Percentiles rank a stretch among this genome's conserved stretches.
These are phyloP conservation scores for Bovichtus variegatus DNA, from an alignment of 2,797 vertebrate genomes.

Conservation along the genomic window DNA sequence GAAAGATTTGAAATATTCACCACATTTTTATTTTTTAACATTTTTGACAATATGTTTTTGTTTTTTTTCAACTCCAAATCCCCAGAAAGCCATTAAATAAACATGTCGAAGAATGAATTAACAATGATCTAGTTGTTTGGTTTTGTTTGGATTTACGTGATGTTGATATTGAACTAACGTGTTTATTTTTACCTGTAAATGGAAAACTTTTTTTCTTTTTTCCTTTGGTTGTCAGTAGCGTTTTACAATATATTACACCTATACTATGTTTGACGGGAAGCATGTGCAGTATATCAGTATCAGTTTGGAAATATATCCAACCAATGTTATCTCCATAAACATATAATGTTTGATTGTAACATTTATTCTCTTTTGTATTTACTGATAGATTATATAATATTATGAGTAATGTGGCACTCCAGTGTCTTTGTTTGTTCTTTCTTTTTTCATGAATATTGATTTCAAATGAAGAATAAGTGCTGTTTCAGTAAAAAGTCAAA, in stretches of 20 bases:
- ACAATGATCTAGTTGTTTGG: not conserved
- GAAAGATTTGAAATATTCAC: no score
- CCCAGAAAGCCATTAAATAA: not conserved
- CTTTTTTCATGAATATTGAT: constrained; percentile 6
- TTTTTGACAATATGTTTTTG: not conserved
- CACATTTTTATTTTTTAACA: not conserved
- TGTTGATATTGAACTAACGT: not conserved
- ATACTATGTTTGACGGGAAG: not conserved
- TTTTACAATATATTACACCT: no score
- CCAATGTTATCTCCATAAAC: constrained; percentile 14
- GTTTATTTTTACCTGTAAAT: not conserved
- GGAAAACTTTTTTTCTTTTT: not conserved
- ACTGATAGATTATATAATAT: constrained; percentile 15
- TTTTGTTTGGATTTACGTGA: not conserved
- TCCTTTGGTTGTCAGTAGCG: no score
- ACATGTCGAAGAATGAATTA: not conserved
- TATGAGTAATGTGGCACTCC: not conserved
- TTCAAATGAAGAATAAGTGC: constrained; percentile 4
- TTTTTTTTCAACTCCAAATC: not conserved
- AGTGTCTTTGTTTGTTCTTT: constrained; percentile 1
- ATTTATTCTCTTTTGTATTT: constrained; percentile 28
- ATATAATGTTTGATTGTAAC: constrained; percentile 30
- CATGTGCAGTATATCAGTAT: constrained; percentile 9
- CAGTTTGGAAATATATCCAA: constrained; percentile 1
- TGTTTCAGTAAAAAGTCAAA: not conserved